Base-by-base conservation (phyloP, 2,888 invertebrate genomes). In the Biston betularia region DNA sequence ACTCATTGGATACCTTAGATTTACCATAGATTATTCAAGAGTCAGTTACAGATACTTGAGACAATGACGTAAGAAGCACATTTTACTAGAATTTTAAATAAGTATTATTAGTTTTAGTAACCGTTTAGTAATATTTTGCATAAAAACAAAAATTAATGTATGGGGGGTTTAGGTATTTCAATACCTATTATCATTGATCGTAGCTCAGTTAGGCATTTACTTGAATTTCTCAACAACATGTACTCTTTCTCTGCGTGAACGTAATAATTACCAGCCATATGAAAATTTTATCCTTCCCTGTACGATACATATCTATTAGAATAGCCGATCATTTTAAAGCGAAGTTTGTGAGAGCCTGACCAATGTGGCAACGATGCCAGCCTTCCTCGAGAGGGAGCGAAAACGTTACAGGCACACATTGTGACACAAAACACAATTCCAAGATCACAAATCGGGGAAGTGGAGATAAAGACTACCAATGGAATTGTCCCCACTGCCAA, bases 401-500 rank as follows among this genome's bases (percentile, higher is more conserved):
- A 14, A 10, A 45, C 9, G 64, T 84, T 7, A 85, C 80, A 71
- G 87, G 87, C 71, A 74, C 71, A 6, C 70, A 76, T 34, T 89
- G 88, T 50, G 82, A 83, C 2, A 82, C 86, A 0, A 79, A 79
- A 44, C 83, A 71, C 63, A 84, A 85, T 65, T 15, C 74, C 60
- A 79, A 78, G 49, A 86, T 87, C 69, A 72, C 73, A 33, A 70
- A 54, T 12, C 42, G 8, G 33, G 54, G 54, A 6, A 42, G 54
- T 42, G 54, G 54, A 12, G 54, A 54, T 42, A 80, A 76, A n/a
- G 80, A 77, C 1, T 81, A 79, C 50, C 83, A 83, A 49, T 89
- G 90, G 89, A 82, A 79, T 54, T 90, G 90, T 68, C 84, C 86
- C 1, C 74, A 82, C 0, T 91, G 90, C 68, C 84, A 86, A 44